Evolutionary conservation across 1,140 invertebrate genomes (phyloP).

Genomic region (Ceratina australensis): DNA sequence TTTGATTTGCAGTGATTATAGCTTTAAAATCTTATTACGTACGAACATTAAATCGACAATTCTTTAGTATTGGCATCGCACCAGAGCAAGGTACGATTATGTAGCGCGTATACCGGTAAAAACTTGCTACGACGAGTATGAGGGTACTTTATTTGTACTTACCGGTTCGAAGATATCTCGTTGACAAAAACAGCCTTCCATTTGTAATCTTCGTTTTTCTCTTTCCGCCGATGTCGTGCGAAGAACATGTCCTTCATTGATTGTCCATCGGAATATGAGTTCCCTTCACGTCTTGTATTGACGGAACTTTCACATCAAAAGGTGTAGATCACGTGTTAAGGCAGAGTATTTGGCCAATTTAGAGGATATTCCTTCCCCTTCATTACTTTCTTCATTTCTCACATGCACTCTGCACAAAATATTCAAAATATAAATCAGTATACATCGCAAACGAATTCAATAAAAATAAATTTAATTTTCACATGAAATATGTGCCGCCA

Average conservation of each 20-base stretch:
- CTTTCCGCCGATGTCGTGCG: not conserved
- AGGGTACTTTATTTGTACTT: slow-evolving; percentile 16
- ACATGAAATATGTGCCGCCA: not conserved
- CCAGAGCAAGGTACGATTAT: not conserved
- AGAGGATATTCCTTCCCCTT: no score
- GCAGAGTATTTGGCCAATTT: no score
- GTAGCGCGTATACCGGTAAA: not conserved
- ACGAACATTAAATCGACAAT: not conserved
- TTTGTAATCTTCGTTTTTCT: slow-evolving; percentile 1
- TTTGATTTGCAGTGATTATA: no score
- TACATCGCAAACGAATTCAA: not conserved
- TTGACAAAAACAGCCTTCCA: slow-evolving; percentile 1
- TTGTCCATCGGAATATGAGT: not conserved
- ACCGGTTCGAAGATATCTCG: not conserved
- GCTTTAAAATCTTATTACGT: not conserved
- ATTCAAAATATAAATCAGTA: not conserved
- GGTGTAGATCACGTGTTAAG: no score
- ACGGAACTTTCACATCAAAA: not conserved
- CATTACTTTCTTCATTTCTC: no score
- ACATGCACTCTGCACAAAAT: no score
- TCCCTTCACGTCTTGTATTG: not conserved
- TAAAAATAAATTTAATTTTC: not conserved
- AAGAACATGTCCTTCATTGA: not conserved
- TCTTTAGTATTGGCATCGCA: not conserved
- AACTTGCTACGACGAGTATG: slow-evolving; percentile 22